Conservation (phyloP, 2,797 vertebrate species). For the Rhinatrema bivittatum region DNA sequence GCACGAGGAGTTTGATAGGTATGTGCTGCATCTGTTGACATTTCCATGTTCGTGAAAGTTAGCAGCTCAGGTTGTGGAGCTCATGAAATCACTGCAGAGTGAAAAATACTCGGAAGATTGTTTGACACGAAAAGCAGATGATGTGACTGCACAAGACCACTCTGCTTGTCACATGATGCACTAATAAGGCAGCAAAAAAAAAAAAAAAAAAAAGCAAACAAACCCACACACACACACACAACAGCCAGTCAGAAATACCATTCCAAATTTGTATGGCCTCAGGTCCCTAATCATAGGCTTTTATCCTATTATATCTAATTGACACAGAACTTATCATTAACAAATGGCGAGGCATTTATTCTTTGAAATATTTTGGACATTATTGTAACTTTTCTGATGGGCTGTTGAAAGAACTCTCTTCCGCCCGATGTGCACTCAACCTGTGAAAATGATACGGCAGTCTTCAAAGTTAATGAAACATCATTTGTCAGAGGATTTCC, state of each 20-base stretch:
- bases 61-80: slow-evolving; percentile 38
- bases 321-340: slow-evolving; percentile 67
- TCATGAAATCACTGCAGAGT: slow-evolving; percentile 34
- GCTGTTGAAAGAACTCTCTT: slow-evolving; percentile 63
- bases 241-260: slow-evolving; percentile 45
- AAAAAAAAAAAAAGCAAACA: no score
- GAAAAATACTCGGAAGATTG: slow-evolving; percentile 32
- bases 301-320: slow-evolving; percentile 71
- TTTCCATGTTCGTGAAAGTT: slow-evolving; percentile 41
- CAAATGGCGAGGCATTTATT: slow-evolving; percentile 62
- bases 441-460: slow-evolving; percentile 59
- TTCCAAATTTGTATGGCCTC: slow-evolving; percentile 51
- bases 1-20: no score
- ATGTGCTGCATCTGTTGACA: slow-evolving; percentile 33
- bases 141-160: slow-evolving; percentile 20
- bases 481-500: slow-evolving; percentile 70
- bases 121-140: slow-evolving; percentile 19
- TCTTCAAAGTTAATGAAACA: slow-evolving; percentile 71
- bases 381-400: slow-evolving; percentile 49
- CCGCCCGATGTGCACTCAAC: slow-evolving; percentile 59
- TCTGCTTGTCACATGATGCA: slow-evolving; percentile 23
- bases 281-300: slow-evolving; percentile 42
- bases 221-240: no score
- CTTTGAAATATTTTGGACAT: slow-evolving; percentile 61
- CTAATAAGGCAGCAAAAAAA: slow-evolving; percentile 26